Evolutionary conservation across 37 sponge, comb jelly and placozoan genomes (phyloP).

Genomic region (Geodia barretti): DNA sequence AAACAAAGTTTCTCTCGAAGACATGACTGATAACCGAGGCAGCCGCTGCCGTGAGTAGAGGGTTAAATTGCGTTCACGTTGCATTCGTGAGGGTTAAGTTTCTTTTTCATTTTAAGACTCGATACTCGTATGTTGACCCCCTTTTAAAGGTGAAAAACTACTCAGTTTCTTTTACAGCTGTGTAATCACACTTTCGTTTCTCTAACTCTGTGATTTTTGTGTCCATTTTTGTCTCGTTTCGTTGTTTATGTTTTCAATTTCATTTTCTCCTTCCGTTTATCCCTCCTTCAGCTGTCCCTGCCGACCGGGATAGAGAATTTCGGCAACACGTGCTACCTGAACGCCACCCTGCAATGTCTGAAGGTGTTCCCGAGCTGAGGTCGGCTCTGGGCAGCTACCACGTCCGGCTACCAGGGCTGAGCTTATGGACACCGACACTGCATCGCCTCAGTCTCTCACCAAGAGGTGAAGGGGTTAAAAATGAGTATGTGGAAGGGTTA

Average conservation of each 20-base stretch:
- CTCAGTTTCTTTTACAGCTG: too few species aligned
- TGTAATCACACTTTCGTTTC: too few species aligned
- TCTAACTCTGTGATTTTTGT: too few species aligned
- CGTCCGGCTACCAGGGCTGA: background rate
- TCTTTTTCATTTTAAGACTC: too few species aligned
- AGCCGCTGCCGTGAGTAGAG: conserved; percentile 79
- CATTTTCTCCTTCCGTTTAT: too few species aligned
- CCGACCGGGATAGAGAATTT: conserved; percentile 92
- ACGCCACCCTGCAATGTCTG: conserved; percentile 96
- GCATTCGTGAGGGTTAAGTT: too few species aligned
- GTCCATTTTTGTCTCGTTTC: too few species aligned
- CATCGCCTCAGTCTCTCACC: background rate
- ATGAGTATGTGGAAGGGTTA: too few species aligned
- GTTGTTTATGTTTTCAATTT: too few species aligned
- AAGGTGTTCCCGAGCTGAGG: conserved; percentile 89
- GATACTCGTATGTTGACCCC: too few species aligned
- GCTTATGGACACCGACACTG: background rate
- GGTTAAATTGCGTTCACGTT: too few species aligned
- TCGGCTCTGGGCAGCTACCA: conserved; percentile 36
- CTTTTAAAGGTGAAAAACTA: too few species aligned
- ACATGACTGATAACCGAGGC: conserved; percentile 88
- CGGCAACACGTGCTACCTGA: conserved; percentile 99
- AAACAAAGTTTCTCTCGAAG: conserved; percentile 84
- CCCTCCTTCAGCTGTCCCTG: conserved; percentile 52
- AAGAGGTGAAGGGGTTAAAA: background rate